Evolutionary conservation across 2,113 vertebrate genomes (phyloP), one percentile per base, ranked within the genome.

Genomic region (Hemicordylus capensis): DNA sequence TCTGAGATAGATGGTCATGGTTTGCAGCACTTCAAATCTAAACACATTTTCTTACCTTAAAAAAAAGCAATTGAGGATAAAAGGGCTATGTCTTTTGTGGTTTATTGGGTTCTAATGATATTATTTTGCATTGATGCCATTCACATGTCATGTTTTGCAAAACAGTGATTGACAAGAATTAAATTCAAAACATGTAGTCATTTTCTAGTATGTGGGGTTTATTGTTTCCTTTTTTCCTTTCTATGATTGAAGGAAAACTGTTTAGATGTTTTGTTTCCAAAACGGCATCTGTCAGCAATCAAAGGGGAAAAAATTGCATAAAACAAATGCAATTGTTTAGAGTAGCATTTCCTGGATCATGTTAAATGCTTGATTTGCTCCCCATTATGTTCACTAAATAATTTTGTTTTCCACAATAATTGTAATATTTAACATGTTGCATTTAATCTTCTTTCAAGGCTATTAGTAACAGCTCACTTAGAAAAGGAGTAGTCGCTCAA

Each of bases 201-300:
- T 93, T 95, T 95, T 96, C 94, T 95, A 90, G 92, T 93, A 94
- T 94, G 94, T 93, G 93, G 85, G 76, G 64, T 42, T 67, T 91
- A 87, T 93, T 90, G 89, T 83, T 91, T 90, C 51, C 70, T 28
- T 59, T 39, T 37, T 10, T 59, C 70, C 93, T 94, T 93, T 93
- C 93, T 90, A 91, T 96, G 93, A 96, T 95, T 95, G 95, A 96
- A 96, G 94, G 95, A 95, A 96, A 96, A 96, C 94, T 96, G 95
- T 96, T 96, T 96, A 95, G 94, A 96, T 96, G 95, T 96, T n/a
- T 97, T 97, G 95, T 96, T 97, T 96, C 96, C 97, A 96, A 95
- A 97, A 97, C 96, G 95, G 96, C 97, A 98, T 98, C 98, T 98
- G 98, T 96, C 97, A 97, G 96, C 96, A 97, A 98, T 98, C 96